Evolutionary conservation across 2,888 invertebrate species (phyloP).

Genomic region (Eulithis prunata): DNA sequence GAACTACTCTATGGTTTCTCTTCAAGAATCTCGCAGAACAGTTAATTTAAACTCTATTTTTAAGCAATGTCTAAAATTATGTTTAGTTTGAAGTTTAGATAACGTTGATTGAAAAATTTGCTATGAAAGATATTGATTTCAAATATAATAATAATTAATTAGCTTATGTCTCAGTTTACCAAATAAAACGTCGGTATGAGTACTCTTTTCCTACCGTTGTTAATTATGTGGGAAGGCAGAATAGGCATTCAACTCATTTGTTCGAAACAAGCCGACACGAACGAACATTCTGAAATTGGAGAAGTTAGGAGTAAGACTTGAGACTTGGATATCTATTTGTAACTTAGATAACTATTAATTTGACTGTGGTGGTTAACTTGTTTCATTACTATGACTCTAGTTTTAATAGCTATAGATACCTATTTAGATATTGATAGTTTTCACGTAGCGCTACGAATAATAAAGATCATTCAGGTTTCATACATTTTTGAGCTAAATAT

Average conservation of each 20-base stretch:
- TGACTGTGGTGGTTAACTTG: conserved; percentile 18
- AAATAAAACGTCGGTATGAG: conserved; percentile 14
- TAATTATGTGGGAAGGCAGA: conserved; percentile 37
- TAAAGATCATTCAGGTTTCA: neutral
- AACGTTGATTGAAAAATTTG: neutral
- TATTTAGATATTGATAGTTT: neutral
- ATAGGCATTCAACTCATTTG: conserved; percentile 39
- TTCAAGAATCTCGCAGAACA: neutral
- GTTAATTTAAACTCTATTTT: no score
- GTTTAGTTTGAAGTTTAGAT: neutral
- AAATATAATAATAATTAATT: neutral
- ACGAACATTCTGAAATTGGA: conserved; percentile 39
- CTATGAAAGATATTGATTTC: no score
- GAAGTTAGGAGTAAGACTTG: conserved; percentile 36
- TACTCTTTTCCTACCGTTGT: conserved; percentile 27
- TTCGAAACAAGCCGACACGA: conserved; percentile 31
- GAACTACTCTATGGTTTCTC: neutral
- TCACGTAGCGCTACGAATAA: neutral
- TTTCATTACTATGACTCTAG: conserved; percentile 10
- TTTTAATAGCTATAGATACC: neutral
- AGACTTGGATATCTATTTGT: conserved; percentile 27
- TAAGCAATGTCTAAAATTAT: neutral
- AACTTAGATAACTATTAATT: conserved; percentile 39
- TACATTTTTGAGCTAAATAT: no score
- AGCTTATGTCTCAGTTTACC: conserved; percentile 16